A percentile compares a stretch with the other conserved stretches of the same genome.
phyloP scores from a whole-genome alignment of 2,113 vertebrate genomes.

The Ctenomys sociabilis region DNA sequence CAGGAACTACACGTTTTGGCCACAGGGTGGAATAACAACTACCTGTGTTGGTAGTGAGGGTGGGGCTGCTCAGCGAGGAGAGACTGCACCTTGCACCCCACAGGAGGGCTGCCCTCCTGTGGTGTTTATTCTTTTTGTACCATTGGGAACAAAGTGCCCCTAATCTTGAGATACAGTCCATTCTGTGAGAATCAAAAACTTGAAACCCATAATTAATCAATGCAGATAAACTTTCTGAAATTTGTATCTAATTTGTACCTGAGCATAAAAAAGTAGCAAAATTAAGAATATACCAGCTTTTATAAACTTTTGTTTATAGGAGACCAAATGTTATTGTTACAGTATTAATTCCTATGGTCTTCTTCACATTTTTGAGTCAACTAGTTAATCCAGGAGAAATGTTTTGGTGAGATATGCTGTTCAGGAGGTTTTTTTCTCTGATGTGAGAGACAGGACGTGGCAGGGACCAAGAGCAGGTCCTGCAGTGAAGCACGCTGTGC shows the following conservation, averaged over 20 bases:
- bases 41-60: neutral
- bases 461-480: neutral
- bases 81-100: neutral
- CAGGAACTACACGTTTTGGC: neutral
- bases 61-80: neutral
- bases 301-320: constrained; percentile 11
- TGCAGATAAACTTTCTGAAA: neutral
- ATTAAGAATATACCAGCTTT: constrained; percentile 5
- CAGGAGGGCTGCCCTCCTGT: neutral
- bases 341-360: neutral
- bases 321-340: neutral
- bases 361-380: neutral
- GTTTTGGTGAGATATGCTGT: neutral
- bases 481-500: neutral
- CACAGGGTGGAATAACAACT: neutral
- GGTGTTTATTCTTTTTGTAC: constrained; percentile 16
- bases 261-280: neutral
- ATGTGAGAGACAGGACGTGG: neutral
- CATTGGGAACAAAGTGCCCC: constrained; percentile 4
- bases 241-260: neutral
- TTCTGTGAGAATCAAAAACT: neutral
- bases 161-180: neutral
- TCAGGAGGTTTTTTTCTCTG: neutral
- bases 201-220: neutral
- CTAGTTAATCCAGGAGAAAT: neutral